Conservation (phyloP, 2,797 vertebrate species). For the Bradypus variegatus region DNA sequence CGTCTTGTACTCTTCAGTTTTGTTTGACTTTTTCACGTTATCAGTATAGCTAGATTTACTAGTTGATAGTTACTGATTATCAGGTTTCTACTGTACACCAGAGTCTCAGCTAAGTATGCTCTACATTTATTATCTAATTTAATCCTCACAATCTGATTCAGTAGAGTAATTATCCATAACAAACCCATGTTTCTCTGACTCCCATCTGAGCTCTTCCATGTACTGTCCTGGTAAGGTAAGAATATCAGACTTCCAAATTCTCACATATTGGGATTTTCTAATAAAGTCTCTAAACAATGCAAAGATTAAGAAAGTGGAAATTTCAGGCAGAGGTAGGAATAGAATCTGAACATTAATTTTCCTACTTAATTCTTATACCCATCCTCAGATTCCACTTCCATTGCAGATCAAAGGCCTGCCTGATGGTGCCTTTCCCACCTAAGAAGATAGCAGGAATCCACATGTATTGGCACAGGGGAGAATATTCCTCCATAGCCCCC, state of each 20-base stretch:
- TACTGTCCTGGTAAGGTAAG: not conserved
- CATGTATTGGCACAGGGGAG: not conserved
- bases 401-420: not conserved
- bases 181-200: not conserved
- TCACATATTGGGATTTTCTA: constrained; percentile 20
- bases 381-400: not conserved
- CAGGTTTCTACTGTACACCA: not conserved
- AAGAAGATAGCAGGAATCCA: not conserved
- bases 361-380: not conserved
- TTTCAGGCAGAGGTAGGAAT: not conserved
- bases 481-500: not conserved
- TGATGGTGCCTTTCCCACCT: not conserved
- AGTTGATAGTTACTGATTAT: not conserved
- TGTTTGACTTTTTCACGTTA: not conserved
- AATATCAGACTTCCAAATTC: not conserved
- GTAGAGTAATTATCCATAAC: not conserved
- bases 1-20: not conserved
- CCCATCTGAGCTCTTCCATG: not conserved
- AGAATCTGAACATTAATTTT: not conserved
- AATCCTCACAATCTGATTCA: not conserved
- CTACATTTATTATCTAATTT: not conserved
- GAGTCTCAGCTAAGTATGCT: not conserved
- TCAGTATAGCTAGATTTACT: not conserved
- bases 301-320: not conserved
- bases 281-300: not conserved